Evolutionary conservation across 2,888 invertebrate species (phyloP), one percentile per base, ranked within the genome.

Genomic region (Calliopum simillimum): DNA sequence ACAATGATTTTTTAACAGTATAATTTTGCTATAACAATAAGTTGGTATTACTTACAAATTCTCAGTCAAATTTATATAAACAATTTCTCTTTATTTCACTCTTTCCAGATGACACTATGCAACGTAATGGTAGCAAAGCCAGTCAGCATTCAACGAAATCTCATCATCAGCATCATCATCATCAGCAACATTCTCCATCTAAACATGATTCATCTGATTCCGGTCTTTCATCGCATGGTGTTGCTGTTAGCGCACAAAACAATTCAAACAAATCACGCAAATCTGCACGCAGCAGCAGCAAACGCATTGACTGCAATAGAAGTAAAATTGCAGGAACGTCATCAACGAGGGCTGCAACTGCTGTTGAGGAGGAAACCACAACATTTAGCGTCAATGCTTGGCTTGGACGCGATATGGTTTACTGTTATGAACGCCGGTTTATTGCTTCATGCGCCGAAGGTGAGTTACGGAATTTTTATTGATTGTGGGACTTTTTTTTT

Each of bases 371-470:
- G 65, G 25, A 69, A 47, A 41, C 74, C 44, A 53, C 73, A 19
- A 49, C 51, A 49, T 71, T 71, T 61, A 59, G 70, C 14, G 70
- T 73, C 16, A 65, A 73, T n/a, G 69, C 71, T 62, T 79, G 76
- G 78, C 66, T 78, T 56, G 76, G 75, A 43, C 62, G 69, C 56
- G 74, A 74, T 33, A 51, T 71, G 70, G 70, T 63, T 19, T 70
- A 71, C 49, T 70, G 74, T 70, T 78, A 79, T 75, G 80, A 79
- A 72, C 76, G 73, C 53, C 77, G 76, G n/a, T 77, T 76, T 71
- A 77, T 74, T 61, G 79, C 83, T 82, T 81, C 81, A 79, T 77
- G 76, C 76, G 76, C 71, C 76, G 81, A 83, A 82, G 83, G 82
- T 82, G 67, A 81, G 81, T 78, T 14, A 63, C 49, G 49, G 8